Evolutionary conservation across 2,797 vertebrate species (phyloP), one percentile per base, ranked within the genome.

Genomic region (Natrix natrix): DNA sequence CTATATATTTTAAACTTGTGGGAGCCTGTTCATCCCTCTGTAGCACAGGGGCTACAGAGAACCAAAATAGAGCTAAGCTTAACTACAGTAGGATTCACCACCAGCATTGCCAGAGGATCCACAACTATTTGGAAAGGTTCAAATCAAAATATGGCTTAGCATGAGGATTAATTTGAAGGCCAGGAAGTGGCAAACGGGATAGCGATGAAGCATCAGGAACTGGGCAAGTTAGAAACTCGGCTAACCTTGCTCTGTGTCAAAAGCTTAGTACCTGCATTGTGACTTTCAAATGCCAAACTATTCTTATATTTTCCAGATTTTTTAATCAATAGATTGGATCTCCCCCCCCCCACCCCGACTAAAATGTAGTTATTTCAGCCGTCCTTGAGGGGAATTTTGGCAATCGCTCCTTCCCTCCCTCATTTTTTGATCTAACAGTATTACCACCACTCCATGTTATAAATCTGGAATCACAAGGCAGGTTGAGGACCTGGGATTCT

Each of bases 251-350:
- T 7, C 78, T 91, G 8, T 17, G n/a, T 32, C 37, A 61, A 32
- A 32, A 86, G 20, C 43, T 92, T 24, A 37, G 14, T 28, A 86
- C 5, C 26, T 26, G 24, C 56, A 52, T n/a, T 74, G 90, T 60
- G 89, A 14, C 87, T 16, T 0, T 90, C 95, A 92, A 93, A 86
- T 92, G 94, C 92, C 89, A 63, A 14, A 0, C 26, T 0, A 0
- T 17, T 94, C 69, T 90, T 93, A 94, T 91, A 93, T 86, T 95
- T 96, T 93, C 95, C 95, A 90, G 90, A 17, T 93, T 88, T 43
- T 26, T 86, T 32, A 61, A 17, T 56, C n/a, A 26, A 14, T 87
- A 20, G 0, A 2, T 24, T 83, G 78, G 20, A 16, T 87, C 16
- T 16, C 26, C 60, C 4, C 37, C 13, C 48, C 5, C 48, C 48